phyloP scores from a whole-genome alignment of 2,113 vertebrate species.

The Pycnonotus jocosus region DNA sequence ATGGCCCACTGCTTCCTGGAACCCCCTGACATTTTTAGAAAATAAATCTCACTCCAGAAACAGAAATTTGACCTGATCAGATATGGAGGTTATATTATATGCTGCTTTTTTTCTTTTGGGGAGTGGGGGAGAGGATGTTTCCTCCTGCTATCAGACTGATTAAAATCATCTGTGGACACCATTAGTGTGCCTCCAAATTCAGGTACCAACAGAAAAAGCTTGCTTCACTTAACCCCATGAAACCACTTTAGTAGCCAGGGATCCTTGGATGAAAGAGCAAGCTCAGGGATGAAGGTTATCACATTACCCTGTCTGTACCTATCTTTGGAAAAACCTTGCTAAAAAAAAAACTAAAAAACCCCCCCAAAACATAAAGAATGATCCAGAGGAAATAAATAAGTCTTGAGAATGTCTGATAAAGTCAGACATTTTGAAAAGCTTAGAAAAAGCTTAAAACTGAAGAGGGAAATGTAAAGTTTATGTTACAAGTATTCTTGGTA shows the following conservation, averaged over 20 bases:
- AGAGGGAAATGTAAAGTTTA: neutral
- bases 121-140: rapidly evolving
- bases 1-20: neutral
- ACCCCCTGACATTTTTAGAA: neutral
- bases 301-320: neutral
- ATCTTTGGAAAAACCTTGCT: neutral
- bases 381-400: neutral
- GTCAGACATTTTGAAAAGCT: neutral
- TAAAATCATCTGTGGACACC: neutral
- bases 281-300: neutral
- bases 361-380: neutral
- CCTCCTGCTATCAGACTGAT: neutral
- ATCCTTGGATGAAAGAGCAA: neutral
- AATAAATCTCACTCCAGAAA: neutral
- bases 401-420: neutral
- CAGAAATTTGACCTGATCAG: neutral
- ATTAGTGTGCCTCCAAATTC: neutral
- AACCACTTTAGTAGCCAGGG: neutral
- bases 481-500: neutral
- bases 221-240: neutral
- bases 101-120: neutral
- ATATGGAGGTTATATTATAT: neutral
- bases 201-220: neutral
- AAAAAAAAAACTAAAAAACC: neutral
- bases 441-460: neutral